Base-by-base conservation (phyloP, 2,888 invertebrate species). In the Sesamia inferens region DNA sequence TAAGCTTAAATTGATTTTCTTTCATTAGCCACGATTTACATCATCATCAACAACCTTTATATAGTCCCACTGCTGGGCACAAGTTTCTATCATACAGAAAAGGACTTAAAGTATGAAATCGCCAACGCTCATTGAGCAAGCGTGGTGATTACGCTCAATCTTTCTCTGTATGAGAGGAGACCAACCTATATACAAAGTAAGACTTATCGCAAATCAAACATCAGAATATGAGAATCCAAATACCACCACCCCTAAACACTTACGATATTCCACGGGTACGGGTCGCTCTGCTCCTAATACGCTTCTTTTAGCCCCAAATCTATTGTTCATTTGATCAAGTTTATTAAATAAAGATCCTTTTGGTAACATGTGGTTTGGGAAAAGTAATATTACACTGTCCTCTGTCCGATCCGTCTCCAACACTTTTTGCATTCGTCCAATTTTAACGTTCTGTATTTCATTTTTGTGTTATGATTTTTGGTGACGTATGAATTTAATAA, bases 271-370 rank as follows among this genome's bases (percentile, higher is more conserved):
- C 76, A 57, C 58, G 62, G 69, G 74, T 74, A 73, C 78, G 77
- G 82, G 82, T 78, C 79, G 61, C 75, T 70, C 74, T 54, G 62
- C 63, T 83, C 86, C 84, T 91, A 89, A 92, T 90, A 91, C 86
- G 84, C 85, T 88, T 88, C 86, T 90, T 90, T 86, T 87, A 85
- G 73, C 77, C 89, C 89, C 89, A 88, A 93, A 93, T 91, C 91
- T 91, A 92, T 93, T 93, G 93, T 93, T 93, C 92, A 92, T 93
- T 92, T 91, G 93, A 92, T 92, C 91, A 85, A 90, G 88, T 89
- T 90, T 90, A 91, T 90, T 91, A 88, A 89, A 90, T 90, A 90
- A 88, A 89, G 89, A 88, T 90, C 87, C 84, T 76, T 80, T 82
- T 74, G 88, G 89, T 83, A 89, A 90, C 90, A 91, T 89, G 88